Evolutionary conservation across 2,888 invertebrate species (phyloP), one percentile per base, ranked within the genome.

Genomic region (Ennomos quercinarius): DNA sequence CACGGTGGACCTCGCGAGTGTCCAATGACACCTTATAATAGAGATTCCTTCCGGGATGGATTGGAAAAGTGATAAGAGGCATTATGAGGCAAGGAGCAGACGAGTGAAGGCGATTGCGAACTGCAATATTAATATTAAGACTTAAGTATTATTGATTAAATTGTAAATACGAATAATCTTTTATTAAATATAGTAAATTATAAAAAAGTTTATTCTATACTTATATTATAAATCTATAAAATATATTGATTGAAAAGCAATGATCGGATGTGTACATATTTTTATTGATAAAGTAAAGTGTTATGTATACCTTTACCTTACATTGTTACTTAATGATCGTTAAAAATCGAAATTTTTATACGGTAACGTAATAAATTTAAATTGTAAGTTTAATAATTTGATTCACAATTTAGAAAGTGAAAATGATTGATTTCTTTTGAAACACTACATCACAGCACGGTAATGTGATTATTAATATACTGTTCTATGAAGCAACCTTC

Each of bases 311-410:
- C 27, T 27, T 27, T 27, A 61, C 47, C 46, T 47, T 77, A 80
- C 80, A 87, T 84, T 87, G 86, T 91, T 90, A 89, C 86, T 88
- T 89, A 87, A 85, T 87, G 83, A 84, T 85, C 75, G 80, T 87
- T 83, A 77, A 78, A 51, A 80, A 80, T 80, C 71, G 71, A 82
- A 80, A 76, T 69, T 83, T 61, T 88, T 84, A 70, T 85, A 83
- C 77, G 81, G 70, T 78, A 76, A 80, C 77, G 74, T 74, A 70
- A 78, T 73, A 74, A 77, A 66, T 61, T 63, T 63, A 59, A 52
- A 53, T 54, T 71, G 72, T 70, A 67, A 74, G 71, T 64, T 58
- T 67, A 61, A 64, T 68, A 69, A 57, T 68, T 70, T 54, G 13
- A 57, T 64, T 66, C 70, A 70, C 68, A 61, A 63, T 66, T 66